A percentile compares a stretch with the other conserved stretches of the same genome.
phyloP scores from a whole-genome alignment of 2,888 invertebrate genomes.

The Eupithecia exiguata region DNA sequence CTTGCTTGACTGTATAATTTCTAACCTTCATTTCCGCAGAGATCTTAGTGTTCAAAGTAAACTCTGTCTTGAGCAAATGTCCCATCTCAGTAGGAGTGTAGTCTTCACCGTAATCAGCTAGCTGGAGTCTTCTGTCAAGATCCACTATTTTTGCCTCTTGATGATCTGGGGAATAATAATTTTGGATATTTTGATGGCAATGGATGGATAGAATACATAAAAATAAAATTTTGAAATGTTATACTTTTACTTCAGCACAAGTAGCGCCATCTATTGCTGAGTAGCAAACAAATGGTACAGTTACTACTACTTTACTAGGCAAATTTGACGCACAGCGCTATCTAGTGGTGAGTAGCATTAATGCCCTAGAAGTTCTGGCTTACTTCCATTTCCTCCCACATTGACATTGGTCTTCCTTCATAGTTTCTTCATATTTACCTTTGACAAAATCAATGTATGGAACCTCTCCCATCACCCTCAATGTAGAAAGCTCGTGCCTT shows the following conservation, averaged over 20 bases:
- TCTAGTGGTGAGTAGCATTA: slow-evolving; percentile 21
- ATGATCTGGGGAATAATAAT: slow-evolving; percentile 77
- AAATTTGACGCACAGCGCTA: slow-evolving; percentile 15
- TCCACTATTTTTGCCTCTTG: slow-evolving; percentile 80
- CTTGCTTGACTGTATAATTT: not conserved
- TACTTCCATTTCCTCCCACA: not conserved
- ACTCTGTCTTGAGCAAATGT: slow-evolving; percentile 72
- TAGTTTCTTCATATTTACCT: slow-evolving; percentile 66
- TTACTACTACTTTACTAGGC: not conserved
- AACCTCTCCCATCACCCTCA: slow-evolving; percentile 89
- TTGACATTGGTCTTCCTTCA: not conserved
- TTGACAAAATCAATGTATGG: slow-evolving; percentile 89
- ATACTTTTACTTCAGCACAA: not conserved
- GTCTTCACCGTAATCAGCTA: slow-evolving; percentile 88
- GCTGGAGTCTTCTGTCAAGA: slow-evolving; percentile 84
- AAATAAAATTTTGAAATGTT: not conserved
- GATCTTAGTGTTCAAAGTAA: slow-evolving; percentile 76
- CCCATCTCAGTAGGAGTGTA: slow-evolving; percentile 80
- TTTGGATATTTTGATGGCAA: not conserved
- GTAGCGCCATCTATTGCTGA: slow-evolving; percentile 1
- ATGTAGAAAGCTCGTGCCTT: slow-evolving; percentile 88
- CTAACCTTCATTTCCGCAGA: slow-evolving; percentile 78
- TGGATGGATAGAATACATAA: not conserved
- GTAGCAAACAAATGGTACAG: not conserved
- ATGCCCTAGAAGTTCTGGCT: not conserved